These are phyloP conservation scores for Drosophila fulvimacula DNA, from an alignment of 2,888 invertebrate genomes.

Conservation along the genomic window DNA sequence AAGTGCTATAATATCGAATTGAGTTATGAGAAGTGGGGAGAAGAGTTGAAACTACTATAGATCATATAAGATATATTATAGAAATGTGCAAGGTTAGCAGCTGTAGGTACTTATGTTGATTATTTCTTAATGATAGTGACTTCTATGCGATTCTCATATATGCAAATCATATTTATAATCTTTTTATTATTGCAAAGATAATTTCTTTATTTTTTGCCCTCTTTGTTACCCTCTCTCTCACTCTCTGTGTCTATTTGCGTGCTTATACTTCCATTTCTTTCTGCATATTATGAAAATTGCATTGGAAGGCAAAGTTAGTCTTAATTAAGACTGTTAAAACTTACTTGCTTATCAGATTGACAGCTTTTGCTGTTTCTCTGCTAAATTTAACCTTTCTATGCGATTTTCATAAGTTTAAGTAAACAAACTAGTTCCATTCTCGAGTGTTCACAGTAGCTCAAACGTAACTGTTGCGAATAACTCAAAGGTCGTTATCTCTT, in stretches of 20 bases:
- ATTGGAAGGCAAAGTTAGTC: neutral
- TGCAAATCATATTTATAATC: neutral
- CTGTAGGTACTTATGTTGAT: neutral
- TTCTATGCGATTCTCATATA: neutral
- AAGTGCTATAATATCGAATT: neutral
- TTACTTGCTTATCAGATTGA: neutral
- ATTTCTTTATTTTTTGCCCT: neutral
- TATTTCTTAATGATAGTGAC: neutral
- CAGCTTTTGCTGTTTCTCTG: neutral
- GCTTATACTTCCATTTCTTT: neutral
- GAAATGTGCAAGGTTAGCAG: neutral
- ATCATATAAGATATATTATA: neutral
- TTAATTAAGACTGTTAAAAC: neutral
- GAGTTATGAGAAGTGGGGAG: neutral
- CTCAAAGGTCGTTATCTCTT: slow-evolving; percentile 33
- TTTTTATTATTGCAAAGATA: neutral
- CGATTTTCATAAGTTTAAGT: neutral
- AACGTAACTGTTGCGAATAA: slow-evolving; percentile 10
- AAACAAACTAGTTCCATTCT: neutral
- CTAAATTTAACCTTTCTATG: neutral
- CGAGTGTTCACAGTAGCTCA: slow-evolving; percentile 3
- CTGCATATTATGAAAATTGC: neutral
- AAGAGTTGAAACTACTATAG: neutral
- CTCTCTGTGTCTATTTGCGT: neutral
- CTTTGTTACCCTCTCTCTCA: neutral